Base-by-base conservation (phyloP, 37 sponge, comb jelly and placozoan species). In the Agelas oroides region DNA sequence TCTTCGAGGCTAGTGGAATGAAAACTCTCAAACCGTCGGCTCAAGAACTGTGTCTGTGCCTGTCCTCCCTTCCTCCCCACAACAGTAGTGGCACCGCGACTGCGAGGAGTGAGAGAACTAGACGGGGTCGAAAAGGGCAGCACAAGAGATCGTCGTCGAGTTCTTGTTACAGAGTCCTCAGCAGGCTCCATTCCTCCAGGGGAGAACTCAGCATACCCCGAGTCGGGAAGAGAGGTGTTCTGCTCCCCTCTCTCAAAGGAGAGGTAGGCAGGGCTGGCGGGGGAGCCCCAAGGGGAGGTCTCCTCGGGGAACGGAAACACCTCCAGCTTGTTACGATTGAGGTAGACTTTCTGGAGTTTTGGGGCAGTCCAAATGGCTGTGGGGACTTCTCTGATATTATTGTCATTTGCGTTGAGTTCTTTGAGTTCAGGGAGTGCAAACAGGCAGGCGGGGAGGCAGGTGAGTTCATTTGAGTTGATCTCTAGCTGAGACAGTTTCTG, bases 331-430 rank as follows among this genome's bases (percentile, higher is more conserved):
- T 95, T 95, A n/a, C 79, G 59, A 33, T 59, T 52, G 25, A 92
- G 77, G 57, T 67, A 72, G 23, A 95, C 53, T 59, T 65, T 61
- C 46, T 62, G 31, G 58, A 95, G 80, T 40, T 71, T 80, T 11
- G 87, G 90, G 0, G 91, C 79, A 0, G 24, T 82, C 96, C 96
- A 95, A 68, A 95, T 82, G 19, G 59, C 64, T 0, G 84, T 23
- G 19, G 92, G 85, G 11, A 95, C 73, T 12, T 76, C 65, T 8
- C 46, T 59, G 32, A 95, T 87, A 27, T 60, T 61, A 78, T 95
- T 95, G 66, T 63, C 15, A 30, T 21, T 70, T 37, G 91, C 93
- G 46, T 64, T 69, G 0, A 95, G 1, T 60, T 89, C 90, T 54
- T 80, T 88, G 25, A 95, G 78, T 20, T 80, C 70, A 14, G 79